phyloP scores from a whole-genome alignment of 2,797 vertebrate genomes.

The Hoplostethus mediterraneus region DNA sequence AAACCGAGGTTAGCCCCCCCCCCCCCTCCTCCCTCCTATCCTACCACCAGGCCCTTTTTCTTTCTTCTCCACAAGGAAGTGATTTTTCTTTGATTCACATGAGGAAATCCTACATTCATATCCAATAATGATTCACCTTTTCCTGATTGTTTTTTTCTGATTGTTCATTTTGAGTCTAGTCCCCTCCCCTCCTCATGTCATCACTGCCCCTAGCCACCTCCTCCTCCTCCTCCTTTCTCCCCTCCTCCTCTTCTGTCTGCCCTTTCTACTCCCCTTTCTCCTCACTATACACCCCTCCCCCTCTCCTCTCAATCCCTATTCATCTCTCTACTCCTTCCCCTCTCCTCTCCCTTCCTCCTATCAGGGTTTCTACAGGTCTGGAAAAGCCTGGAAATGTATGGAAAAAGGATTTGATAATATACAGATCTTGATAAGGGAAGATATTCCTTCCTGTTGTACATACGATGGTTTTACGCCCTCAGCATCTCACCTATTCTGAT shows the following conservation, averaged over 20 bases:
- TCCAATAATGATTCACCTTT: neutral
- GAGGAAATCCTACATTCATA: conserved; percentile 29
- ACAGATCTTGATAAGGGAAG: too few relatives aligned
- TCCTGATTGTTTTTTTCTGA: neutral
- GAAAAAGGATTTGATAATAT: too few relatives aligned
- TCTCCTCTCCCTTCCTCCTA: neutral
- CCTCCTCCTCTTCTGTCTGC: neutral
- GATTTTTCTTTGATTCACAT: conserved; percentile 10
- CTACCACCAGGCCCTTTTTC: conserved; percentile 5
- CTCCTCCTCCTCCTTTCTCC: neutral
- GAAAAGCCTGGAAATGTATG: too few relatives aligned
- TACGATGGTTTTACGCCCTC: too few relatives aligned
- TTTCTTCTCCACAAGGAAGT: conserved; percentile 20
- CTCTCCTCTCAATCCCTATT: neutral
- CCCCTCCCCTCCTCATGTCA: neutral
- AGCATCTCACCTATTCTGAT: too few relatives aligned
- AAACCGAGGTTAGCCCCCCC: conserved; percentile 76
- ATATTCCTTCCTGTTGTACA: too few relatives aligned
- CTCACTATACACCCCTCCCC: neutral
- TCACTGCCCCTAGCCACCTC: neutral
- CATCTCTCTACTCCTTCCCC: neutral
- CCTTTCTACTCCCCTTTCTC: neutral
- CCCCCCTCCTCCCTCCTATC: conserved; percentile 10
- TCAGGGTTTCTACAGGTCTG: too few relatives aligned
- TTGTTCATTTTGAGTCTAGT: conserved; percentile 13